phyloP scores from a whole-genome alignment of 2,888 invertebrate genomes.

The Actias luna region DNA sequence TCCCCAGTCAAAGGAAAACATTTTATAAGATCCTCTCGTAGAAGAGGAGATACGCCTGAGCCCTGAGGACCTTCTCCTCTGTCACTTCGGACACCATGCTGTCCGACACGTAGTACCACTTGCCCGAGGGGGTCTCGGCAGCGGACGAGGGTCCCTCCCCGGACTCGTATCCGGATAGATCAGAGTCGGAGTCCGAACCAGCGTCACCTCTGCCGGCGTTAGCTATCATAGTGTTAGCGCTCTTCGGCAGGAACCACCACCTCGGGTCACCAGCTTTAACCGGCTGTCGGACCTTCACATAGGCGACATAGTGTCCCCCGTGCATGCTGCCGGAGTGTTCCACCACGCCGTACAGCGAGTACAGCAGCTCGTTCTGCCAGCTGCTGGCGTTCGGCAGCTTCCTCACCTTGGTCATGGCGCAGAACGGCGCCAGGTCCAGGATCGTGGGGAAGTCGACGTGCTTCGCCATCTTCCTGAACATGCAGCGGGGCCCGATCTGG shows the following conservation, averaged over 20 bases:
- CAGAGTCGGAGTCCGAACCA: constrained; percentile 79
- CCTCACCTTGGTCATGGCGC: constrained; percentile 85
- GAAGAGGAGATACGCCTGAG: constrained; percentile 97
- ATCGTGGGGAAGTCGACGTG: constrained; percentile 93
- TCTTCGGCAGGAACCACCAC: constrained; percentile 87
- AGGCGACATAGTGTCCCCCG: constrained; percentile 94
- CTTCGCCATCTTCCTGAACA: constrained; percentile 91
- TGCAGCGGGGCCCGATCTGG: constrained; percentile 88
- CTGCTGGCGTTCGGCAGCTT: constrained; percentile 83
- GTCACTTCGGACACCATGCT: constrained; percentile 91
- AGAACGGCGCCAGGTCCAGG: constrained; percentile 95
- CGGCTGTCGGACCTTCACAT: constrained; percentile 91
- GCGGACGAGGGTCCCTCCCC: constrained; percentile 65
- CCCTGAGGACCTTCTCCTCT: constrained; percentile 89
- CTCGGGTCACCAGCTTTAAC: constrained; percentile 84
- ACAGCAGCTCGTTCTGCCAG: constrained; percentile 87
- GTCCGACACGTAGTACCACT: constrained; percentile 98
- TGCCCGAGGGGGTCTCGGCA: constrained; percentile 82
- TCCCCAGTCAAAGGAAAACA: neutral
- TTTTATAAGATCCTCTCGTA: constrained; percentile 94
- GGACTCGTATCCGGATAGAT: constrained; percentile 79
- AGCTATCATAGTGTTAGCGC: constrained; percentile 77
- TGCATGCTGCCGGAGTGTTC: constrained; percentile 96
- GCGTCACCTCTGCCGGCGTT: constrained; percentile 65
- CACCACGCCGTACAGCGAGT: constrained; percentile 96